A percentile compares a stretch with the other conserved stretches of the same genome.
Conservation (phyloP, 2,113 vertebrate genomes). For the Rhineura floridana region DNA sequence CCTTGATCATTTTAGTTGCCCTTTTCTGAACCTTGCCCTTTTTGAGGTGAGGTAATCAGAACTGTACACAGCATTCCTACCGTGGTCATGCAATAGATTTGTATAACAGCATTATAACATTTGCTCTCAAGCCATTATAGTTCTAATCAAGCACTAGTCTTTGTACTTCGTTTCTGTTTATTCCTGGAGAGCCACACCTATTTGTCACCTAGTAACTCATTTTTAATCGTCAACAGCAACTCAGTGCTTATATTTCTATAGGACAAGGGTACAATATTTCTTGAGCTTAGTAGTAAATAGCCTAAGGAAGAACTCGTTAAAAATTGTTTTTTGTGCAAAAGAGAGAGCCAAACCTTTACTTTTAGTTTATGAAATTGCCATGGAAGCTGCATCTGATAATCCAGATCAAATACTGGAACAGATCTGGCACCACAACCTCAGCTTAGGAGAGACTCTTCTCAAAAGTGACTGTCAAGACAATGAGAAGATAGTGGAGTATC, state of each 20-base stretch:
- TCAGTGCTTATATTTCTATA: slow-evolving; percentile 38
- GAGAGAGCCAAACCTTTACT: background rate
- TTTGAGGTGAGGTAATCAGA: too few relatives aligned
- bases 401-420: slow-evolving; percentile 63
- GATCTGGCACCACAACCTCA: slow-evolving; percentile 64
- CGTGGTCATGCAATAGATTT: too few relatives aligned
- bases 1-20: too few relatives aligned
- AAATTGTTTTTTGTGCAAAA: slow-evolving; percentile 11
- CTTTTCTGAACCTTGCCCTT: too few relatives aligned
- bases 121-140: slow-evolving; percentile 2
- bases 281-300: background rate
- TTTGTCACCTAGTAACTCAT: slow-evolving; percentile 73
- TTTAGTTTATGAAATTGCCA: slow-evolving; percentile 43
- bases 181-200: slow-evolving; percentile 53
- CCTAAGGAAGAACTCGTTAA: background rate
- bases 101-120: too few relatives aligned
- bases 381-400: slow-evolving; percentile 59
- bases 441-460: slow-evolving; percentile 40
- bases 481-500: slow-evolving; percentile 19
- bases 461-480: slow-evolving; percentile 38
- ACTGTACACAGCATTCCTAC: too few relatives aligned
- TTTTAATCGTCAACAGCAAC: slow-evolving; percentile 69
- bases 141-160: background rate
- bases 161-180: background rate
- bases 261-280: slow-evolving; percentile 22